These are phyloP conservation scores for Dallia pectoralis DNA, from an alignment of 2,797 vertebrate genomes.

Conservation along the genomic window DNA sequence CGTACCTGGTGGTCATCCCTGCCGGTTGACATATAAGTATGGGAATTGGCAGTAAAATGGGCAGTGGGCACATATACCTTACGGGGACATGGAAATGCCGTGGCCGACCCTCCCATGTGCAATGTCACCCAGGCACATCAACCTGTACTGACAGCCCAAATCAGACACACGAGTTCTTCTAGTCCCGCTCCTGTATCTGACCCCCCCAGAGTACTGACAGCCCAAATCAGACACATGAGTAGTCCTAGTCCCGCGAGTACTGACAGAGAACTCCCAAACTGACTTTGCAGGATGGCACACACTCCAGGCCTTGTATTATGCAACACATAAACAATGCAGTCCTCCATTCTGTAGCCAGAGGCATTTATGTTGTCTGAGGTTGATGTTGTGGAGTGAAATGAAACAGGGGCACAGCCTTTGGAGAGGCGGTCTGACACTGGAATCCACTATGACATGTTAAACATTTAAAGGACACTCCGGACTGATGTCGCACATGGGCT, in stretches of 20 bases:
- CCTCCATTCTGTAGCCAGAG: not conserved
- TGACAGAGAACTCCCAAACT: not conserved
- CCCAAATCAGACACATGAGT: not conserved
- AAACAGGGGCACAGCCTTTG: not conserved
- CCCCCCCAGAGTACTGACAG: not conserved
- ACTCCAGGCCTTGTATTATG: not conserved
- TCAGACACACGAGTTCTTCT: not conserved
- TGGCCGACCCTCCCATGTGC: not conserved
- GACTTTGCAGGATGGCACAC: not conserved
- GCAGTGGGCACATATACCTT: no score
- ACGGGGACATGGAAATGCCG: no score
- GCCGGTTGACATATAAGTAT: no score
- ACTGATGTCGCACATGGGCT: not conserved
- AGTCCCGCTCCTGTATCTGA: not conserved
- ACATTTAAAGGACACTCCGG: not conserved
- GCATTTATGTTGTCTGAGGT: not conserved
- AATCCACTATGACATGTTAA: not conserved
- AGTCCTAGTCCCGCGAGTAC: no score
- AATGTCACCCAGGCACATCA: not conserved
- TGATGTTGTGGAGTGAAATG: not conserved
- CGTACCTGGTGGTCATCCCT: no score
- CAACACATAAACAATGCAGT: constrained; percentile 1
- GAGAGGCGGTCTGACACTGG: not conserved
- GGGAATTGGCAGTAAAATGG: no score
- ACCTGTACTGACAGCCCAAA: not conserved